Base-by-base conservation (phyloP, 2,888 invertebrate genomes). In the Baronia brevicornis region DNA sequence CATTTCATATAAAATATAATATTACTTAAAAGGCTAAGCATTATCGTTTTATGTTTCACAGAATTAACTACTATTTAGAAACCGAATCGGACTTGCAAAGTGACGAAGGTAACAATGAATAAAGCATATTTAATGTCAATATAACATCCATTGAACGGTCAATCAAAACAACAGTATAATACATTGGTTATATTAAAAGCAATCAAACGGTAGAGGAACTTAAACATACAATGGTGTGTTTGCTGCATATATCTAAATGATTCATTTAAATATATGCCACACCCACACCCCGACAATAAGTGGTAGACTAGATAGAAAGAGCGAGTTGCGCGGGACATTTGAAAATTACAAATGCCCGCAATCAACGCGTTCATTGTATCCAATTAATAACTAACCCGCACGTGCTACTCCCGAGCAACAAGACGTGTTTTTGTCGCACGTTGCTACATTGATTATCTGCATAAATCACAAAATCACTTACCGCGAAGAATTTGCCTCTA, bases 371-470 rank as follows among this genome's bases (percentile, higher is more conserved):
- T 60, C 61, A 59, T 53, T 66, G 75, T 72, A 53, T 31, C 45
- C 61, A 54, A 77, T 77, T 72, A 72, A 72, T 77, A 70, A 58
- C 46, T 39, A 39, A 38, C 34, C 46, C 49, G 70, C 75, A 74
- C 75, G 77, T 74, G 74, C 71, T 57, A 48, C 50, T 44, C 45
- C 43, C 41, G 37, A 35, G 36, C 23, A 28, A 48, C 44, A 41
- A 50, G 46, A 41, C 42, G 40, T 33, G 33, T 23, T n/a, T n/a
- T 31, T 41, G 46, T 44, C 37, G 38, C 39, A 41, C 44, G 48
- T 42, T 36, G 38, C 36, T 18, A 18, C 17, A 30, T 23, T 44
- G 44, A 47, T 47, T 37, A 40, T 34, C 30, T 15, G 35, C 26
- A 38, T 47, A 41, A 42, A 47, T 47, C 43, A 47, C 26, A 11